Percentiles rank a stretch among this genome's conserved stretches.
Conservation (phyloP, 2,888 invertebrate species). For the Sabellastarte sp. region DNA sequence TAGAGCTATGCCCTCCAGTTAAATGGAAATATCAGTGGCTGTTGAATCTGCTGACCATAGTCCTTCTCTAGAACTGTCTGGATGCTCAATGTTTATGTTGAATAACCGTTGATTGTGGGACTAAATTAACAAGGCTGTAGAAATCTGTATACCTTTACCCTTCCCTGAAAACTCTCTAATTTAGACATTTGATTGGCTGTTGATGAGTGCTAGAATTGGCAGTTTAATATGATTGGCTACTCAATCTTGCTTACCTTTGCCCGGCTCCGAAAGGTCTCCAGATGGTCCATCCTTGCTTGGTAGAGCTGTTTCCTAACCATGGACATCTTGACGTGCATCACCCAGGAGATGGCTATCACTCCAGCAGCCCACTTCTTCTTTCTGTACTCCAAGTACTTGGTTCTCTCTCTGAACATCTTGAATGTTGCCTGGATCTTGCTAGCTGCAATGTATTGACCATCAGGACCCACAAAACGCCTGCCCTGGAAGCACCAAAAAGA, state of each 20-base stretch:
- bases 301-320: slow-evolving; percentile 50
- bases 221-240: too few relatives aligned
- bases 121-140: too few relatives aligned
- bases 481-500: slow-evolving; percentile 37
- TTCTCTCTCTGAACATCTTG: slow-evolving; percentile 43
- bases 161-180: too few relatives aligned
- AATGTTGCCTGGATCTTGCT: slow-evolving; percentile 54
- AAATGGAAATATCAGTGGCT: too few relatives aligned
- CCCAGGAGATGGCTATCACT: slow-evolving; percentile 58
- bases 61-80: too few relatives aligned
- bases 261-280: slow-evolving; percentile 47
- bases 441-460: slow-evolving; percentile 51
- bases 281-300: slow-evolving; percentile 43
- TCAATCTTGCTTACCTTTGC: slow-evolving; percentile 38
- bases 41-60: too few relatives aligned
- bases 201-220: too few relatives aligned
- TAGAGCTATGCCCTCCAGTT: too few relatives aligned
- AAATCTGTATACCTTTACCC: too few relatives aligned
- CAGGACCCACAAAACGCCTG: slow-evolving; percentile 44
- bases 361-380: slow-evolving; percentile 58
- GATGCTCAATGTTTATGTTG: too few relatives aligned
- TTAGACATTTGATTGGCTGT: too few relatives aligned
- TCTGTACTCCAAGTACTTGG: slow-evolving; percentile 50
- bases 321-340: slow-evolving; percentile 57
- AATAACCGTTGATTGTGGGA: too few relatives aligned